Conservation (phyloP, 1,140 invertebrate species). For the Pissodes strobi region DNA sequence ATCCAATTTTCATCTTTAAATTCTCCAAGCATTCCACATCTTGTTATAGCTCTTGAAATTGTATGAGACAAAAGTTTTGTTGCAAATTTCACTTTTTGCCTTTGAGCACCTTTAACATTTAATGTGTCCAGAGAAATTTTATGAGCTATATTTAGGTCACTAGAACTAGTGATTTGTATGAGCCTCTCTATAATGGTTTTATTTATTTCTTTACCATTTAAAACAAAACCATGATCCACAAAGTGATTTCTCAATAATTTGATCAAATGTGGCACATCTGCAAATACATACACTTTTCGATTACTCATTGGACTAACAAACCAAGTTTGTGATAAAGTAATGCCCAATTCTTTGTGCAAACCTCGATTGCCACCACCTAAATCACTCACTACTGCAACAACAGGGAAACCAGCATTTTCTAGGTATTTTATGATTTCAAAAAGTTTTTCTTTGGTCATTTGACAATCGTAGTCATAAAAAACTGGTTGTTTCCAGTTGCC, state of each 20-base stretch:
- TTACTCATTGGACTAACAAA: slow-evolving; percentile 35
- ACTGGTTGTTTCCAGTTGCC: slow-evolving; percentile 52
- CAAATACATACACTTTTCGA: slow-evolving; percentile 42
- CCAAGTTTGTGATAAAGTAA: slow-evolving; percentile 28
- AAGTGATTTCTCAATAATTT: slow-evolving; percentile 44
- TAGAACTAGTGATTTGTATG: slow-evolving; percentile 10
- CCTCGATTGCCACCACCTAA: slow-evolving; percentile 43
- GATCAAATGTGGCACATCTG: slow-evolving; percentile 42
- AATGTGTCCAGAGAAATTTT: slow-evolving; percentile 22
- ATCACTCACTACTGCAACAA: slow-evolving; percentile 45
- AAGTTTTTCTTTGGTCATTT: slow-evolving; percentile 45
- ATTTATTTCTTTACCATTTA: slow-evolving; percentile 29
- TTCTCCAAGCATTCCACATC: no score
- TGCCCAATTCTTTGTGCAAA: slow-evolving; percentile 34
- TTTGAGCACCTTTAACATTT: no score
- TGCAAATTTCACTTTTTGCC: no score
- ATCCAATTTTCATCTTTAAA: no score
- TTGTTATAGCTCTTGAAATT: no score
- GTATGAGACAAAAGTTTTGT: no score
- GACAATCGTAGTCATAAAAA: slow-evolving; percentile 45
- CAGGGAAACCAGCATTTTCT: slow-evolving; percentile 36
- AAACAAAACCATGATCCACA: slow-evolving; percentile 40
- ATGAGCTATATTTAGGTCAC: slow-evolving; percentile 32
- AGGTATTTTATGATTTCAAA: slow-evolving; percentile 40
- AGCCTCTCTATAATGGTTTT: slow-evolving; percentile 34